Evolutionary conservation across 2,888 invertebrate genomes (phyloP).

Genomic region (Mythimna impura): DNA sequence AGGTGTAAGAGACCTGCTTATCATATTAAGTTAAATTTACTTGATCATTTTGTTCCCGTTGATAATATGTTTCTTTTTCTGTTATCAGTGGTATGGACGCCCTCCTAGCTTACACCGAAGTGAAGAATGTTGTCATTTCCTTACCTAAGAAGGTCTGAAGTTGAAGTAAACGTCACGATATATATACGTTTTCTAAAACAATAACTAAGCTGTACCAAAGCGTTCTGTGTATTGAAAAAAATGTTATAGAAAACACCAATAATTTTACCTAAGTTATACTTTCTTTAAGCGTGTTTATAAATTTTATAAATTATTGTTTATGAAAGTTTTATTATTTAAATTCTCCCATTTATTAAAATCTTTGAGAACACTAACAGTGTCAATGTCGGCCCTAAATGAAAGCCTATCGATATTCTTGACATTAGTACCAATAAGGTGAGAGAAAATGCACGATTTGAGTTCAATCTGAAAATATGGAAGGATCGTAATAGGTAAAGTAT

Average conservation of each 20-base stretch:
- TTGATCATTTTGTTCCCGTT: neutral
- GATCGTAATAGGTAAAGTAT: neutral
- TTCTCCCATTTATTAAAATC: neutral
- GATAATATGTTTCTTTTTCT: neutral
- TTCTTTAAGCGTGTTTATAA: neutral
- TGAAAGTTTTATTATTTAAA: neutral
- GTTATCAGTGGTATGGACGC: constrained; percentile 92
- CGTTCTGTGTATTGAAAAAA: neutral
- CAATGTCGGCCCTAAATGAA: neutral
- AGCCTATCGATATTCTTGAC: neutral
- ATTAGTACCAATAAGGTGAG: neutral
- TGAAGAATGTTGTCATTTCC: constrained; percentile 92
- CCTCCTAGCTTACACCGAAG: constrained; percentile 93
- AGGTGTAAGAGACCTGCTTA: neutral
- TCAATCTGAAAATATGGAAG: neutral
- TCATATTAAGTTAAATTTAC: neutral
- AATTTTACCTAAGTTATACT: neutral
- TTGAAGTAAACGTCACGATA: neutral
- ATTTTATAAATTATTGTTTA: neutral
- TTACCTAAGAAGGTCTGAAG: constrained; percentile 76
- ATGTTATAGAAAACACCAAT: neutral
- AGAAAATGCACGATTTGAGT: neutral
- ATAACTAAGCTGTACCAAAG: neutral
- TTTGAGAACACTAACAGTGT: neutral
- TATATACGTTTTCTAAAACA: neutral